A percentile compares a stretch with the other conserved stretches of the same genome.
phyloP scores from a whole-genome alignment of 2,797 vertebrate species.

The Hephaestus fuliginosus region DNA sequence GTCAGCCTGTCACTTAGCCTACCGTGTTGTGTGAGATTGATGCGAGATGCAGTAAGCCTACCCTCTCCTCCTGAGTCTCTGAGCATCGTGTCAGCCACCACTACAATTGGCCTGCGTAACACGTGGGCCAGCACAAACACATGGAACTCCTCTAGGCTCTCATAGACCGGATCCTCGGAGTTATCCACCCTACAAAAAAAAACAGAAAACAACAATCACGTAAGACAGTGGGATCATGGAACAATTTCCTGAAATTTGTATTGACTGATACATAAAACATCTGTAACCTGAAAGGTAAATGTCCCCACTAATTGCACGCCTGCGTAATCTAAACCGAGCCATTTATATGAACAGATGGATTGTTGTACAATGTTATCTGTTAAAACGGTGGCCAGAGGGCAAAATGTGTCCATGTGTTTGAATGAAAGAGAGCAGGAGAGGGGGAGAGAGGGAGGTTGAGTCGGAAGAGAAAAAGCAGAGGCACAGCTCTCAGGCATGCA shows the following conservation, averaged over 20 bases:
- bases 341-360: no score
- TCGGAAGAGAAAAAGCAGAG: conserved; percentile 37
- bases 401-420: conserved; percentile 3
- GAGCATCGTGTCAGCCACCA: conserved; percentile 98
- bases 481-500: conserved; percentile 64
- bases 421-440: conserved; percentile 29
- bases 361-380: no score
- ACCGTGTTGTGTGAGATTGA: neutral
- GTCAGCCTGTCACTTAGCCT: neutral
- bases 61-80: conserved; percentile 97
- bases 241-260: conserved; percentile 38
- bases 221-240: conserved; percentile 25
- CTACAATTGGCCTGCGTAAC: conserved; percentile 93
- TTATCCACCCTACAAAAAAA: conserved; percentile 90
- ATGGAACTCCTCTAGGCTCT: conserved; percentile 98
- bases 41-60: conserved; percentile 55
- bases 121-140: conserved; percentile 98
- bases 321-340: conserved; percentile 18
- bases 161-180: conserved; percentile 96
- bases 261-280: conserved; percentile 5
- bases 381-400: no score
- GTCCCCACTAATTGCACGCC: conserved; percentile 9
- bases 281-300: conserved; percentile 27
- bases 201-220: conserved; percentile 13
- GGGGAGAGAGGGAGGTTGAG: conserved; percentile 19